Percentiles rank a stretch among this genome's conserved stretches.
phyloP scores from a whole-genome alignment of 2,797 vertebrate genomes.

The Parambassis ranga region DNA sequence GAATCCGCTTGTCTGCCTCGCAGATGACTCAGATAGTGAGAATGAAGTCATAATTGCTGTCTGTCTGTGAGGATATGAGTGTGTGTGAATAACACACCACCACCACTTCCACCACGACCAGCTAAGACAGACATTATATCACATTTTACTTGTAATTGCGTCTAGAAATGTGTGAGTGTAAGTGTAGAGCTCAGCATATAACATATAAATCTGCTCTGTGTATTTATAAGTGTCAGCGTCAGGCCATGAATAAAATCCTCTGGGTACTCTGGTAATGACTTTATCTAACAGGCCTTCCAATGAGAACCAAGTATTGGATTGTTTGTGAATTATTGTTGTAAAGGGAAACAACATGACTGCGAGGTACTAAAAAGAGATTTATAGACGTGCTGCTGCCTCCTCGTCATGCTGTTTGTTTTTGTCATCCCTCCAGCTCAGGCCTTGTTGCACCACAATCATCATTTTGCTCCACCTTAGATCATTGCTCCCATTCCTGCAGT shows the following conservation, averaged over 20 bases:
- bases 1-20: slow-evolving; percentile 36
- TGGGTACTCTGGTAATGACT: slow-evolving; percentile 32
- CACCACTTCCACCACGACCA: slow-evolving; percentile 13
- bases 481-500: slow-evolving; percentile 33
- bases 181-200: background rate
- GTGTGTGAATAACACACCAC: slow-evolving; percentile 10
- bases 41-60: slow-evolving; percentile 56
- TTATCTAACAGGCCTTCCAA: slow-evolving; percentile 40
- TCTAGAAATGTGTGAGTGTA: background rate
- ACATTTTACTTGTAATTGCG: background rate
- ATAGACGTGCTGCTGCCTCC: slow-evolving; percentile 10
- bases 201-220: background rate
- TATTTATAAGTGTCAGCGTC: slow-evolving; percentile 1
- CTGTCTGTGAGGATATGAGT: slow-evolving; percentile 20
- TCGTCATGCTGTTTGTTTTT: slow-evolving; percentile 51
- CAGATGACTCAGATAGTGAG: slow-evolving; percentile 46
- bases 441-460: slow-evolving; percentile 29
- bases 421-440: slow-evolving; percentile 31
- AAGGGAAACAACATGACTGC: slow-evolving; percentile 36
- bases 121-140: slow-evolving; percentile 21
- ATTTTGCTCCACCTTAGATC: slow-evolving; percentile 38
- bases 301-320: slow-evolving; percentile 35
- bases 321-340: slow-evolving; percentile 48
- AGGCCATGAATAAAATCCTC: slow-evolving; percentile 21
- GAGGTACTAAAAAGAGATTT: slow-evolving; percentile 68